Evolutionary conservation across 92 coral and sea anemone genomes (phyloP), one percentile per base, ranked within the genome.

Genomic region (Galaxea fascicularis): DNA sequence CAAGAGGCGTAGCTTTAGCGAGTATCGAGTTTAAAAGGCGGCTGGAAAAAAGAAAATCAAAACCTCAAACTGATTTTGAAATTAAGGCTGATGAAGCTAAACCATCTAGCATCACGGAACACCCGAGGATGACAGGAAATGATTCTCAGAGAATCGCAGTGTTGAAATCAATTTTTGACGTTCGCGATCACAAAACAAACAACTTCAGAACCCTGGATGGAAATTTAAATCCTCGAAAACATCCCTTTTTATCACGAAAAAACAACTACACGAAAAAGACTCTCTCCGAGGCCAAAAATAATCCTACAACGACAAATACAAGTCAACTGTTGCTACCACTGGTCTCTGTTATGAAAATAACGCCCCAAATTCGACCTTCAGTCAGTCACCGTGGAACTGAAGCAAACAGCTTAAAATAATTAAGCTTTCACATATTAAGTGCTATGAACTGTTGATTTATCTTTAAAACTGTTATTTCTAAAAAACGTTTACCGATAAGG

Each of bases 21-120:
- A 82, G 86, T 45, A 82, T 69, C 17, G 86, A 82, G 78, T 82
- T 82, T 16, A 82, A 82, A 46, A 62, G 65, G 21, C 46, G 77
- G 15, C 78, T 82, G 17, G 78, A 82, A 58, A 56, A 72, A n/a
- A 82, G 27, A 10, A 70, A 59, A 56, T 13, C 69, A 18, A 71
- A 46, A 25, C 29, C 25, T 53, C 64, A 53, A 53, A 24, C 27
- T 21, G 54, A 29, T 46, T 17, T 54, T n/a, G 28, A 70, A 35
- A 24, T 24, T 31, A 28, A 35, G 39, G 45, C 26, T 60, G 78
- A 17, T n/a, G 25, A 8, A 0, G 26, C 56, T 0, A 71, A 82
- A 25, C 26, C 22, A 17, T 16, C 69, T 0, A 82, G 47, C 14
- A 58, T 18, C 26, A 12, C 71, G 10, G 58, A 59, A 11, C 44